These are phyloP conservation scores for Psix sp. DNA, from an alignment of 1,140 invertebrate species.

Conservation along the genomic window DNA sequence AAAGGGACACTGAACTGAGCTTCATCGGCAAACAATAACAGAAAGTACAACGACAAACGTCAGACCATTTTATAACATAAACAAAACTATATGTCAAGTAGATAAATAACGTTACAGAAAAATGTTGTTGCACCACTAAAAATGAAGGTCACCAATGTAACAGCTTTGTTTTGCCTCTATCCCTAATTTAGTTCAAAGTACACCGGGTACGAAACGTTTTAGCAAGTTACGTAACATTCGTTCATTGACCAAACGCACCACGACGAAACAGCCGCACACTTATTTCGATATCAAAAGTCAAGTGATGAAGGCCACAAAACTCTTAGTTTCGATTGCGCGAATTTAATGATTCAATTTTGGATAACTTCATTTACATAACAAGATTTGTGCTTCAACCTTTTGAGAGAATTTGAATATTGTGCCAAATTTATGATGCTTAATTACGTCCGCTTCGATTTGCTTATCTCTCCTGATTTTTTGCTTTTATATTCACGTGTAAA, in stretches of 20 bases:
- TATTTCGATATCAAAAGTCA: conserved; percentile 30
- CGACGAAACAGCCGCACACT: conserved; percentile 27
- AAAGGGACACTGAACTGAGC: neutral
- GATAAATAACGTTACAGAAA: no score
- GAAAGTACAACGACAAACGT: conserved; percentile 5
- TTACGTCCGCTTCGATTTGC: neutral
- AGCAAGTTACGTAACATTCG: no score
- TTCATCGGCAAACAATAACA: conserved; percentile 11
- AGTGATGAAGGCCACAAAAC: conserved; percentile 1
- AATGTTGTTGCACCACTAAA: no score
- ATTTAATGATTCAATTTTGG: conserved; percentile 15
- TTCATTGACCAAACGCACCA: conserved; percentile 31
- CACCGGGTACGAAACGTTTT: no score
- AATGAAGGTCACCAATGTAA: no score
- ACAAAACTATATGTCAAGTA: conserved; percentile 20
- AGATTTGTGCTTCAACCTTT: neutral
- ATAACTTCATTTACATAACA: neutral
- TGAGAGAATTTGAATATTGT: no score
- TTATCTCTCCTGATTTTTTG: neutral
- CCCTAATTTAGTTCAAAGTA: no score
- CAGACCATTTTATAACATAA: neutral
- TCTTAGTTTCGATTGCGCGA: conserved; percentile 11
- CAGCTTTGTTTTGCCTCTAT: no score
- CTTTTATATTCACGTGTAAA: conserved; percentile 8
- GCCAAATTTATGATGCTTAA: neutral